Evolutionary conservation across 1,140 invertebrate species (phyloP), one percentile per base, ranked within the genome.

Genomic region (Pseudomyrmex sp.): DNA sequence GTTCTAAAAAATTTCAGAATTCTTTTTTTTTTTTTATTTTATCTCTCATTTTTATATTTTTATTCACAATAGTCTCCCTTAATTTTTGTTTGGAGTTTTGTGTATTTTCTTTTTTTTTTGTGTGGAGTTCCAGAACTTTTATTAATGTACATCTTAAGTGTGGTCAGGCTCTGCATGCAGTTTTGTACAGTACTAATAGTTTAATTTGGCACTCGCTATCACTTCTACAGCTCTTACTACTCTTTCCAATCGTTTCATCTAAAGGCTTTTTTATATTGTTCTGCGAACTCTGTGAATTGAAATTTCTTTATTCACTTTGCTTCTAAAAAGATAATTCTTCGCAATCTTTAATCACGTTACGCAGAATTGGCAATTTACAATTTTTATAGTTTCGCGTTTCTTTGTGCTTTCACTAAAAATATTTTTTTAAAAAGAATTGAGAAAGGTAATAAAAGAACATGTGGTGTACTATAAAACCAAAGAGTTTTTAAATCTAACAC

Each of bases 71-170:
- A 79, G 58, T 87, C 66, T 85, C 54, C 2, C 10, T 76, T 76
- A 20, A 48, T 65, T 35, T 54, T 54, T 46, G 23, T 58, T 66
- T 48, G 48, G 35, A 35, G 35, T 35, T 70, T 20, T 72, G 15
- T 72, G 8, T 44, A 35, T 44, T 20, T 7, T 50, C 54, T 73
- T 83, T 72, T 65, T 72, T 65, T 82, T 84, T 79, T 72, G 23
- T 70, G 44, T 52, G 76, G 86, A 87, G 86, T 87, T 88, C 86
- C 86, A 88, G 58, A 87, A 86, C 35, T 35, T 35, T 35, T 87
- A 88, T 87, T n/a, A 69, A 87, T 59, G 59, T 68, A 58, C 56
- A 35, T 54, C 54, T 70, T 54, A 87, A 75, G 70, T 86, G 85
- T 80, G 86, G 86, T 26, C 72, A 63, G 15, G 35, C 69, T 35